A percentile compares a stretch with the other conserved stretches of the same genome.
These are phyloP conservation scores for Heliothis peltigera DNA, from an alignment of 2,888 invertebrate genomes.

Conservation along the genomic window DNA sequence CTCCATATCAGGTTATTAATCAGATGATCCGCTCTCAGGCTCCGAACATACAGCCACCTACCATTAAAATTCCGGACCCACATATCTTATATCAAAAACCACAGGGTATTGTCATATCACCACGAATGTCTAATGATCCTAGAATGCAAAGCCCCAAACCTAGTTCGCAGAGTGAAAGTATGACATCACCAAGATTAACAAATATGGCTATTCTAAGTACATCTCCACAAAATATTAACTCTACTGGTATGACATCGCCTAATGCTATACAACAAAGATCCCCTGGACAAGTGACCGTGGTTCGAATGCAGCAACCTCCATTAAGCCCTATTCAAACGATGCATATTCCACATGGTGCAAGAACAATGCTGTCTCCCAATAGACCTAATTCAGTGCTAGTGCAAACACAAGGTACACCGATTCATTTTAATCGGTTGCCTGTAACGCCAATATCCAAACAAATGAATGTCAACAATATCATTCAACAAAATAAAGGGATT, in stretches of 20 bases:
- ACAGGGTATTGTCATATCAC: conserved; percentile 85
- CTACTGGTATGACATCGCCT: conserved; percentile 79
- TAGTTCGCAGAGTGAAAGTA: conserved; percentile 77
- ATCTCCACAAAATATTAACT: conserved; percentile 79
- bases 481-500: conserved; percentile 79
- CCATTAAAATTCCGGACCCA: conserved; percentile 91
- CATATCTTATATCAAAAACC: conserved; percentile 86
- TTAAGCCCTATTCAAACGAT: conserved; percentile 84
- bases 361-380: conserved; percentile 85
- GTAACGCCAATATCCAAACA: conserved; percentile 90
- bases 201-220: conserved; percentile 83
- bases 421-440: conserved; percentile 89
- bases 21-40: conserved; percentile 80
- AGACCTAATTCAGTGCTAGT: conserved; percentile 85
- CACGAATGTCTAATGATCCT: conserved; percentile 80
- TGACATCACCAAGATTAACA: conserved; percentile 80
- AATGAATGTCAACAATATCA: conserved; percentile 84
- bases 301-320: conserved; percentile 87
- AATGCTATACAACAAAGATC: conserved; percentile 82
- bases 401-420: conserved; percentile 83
- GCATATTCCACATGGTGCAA: conserved; percentile 80
- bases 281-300: conserved; percentile 86
- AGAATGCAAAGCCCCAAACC: conserved; percentile 84
- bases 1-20: conserved; percentile 86
- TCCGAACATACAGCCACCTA: conserved; percentile 91